These are phyloP conservation scores for Labeo catla DNA, from an alignment of 2,113 vertebrate genomes.

Conservation along the genomic window DNA sequence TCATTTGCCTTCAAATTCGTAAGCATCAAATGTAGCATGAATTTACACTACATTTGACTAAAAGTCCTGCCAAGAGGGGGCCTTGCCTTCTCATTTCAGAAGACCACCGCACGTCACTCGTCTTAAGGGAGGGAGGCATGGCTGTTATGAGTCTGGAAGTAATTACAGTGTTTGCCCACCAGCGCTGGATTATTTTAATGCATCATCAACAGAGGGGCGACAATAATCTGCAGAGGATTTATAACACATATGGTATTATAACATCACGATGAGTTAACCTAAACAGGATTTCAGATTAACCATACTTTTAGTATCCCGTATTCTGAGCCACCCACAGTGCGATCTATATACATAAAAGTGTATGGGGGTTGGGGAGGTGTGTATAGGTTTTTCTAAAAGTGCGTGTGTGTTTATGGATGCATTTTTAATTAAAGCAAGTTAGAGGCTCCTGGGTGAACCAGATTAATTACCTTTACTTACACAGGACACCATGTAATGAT, in stretches of 20 bases:
- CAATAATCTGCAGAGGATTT: slow-evolving; percentile 37
- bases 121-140: slow-evolving; percentile 3
- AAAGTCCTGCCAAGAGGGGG: not conserved
- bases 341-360: not conserved
- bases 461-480: slow-evolving; percentile 45
- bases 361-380: not conserved
- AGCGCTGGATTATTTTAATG: slow-evolving; percentile 10
- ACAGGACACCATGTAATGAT: slow-evolving; percentile 41
- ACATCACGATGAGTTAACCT: slow-evolving; percentile 31
- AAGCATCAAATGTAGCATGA: not conserved
- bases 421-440: slow-evolving; percentile 30
- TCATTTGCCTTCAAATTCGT: not conserved
- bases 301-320: not conserved
- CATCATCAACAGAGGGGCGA: slow-evolving; percentile 37
- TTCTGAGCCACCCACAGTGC: not conserved
- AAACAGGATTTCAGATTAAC: slow-evolving; percentile 48
- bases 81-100: not conserved
- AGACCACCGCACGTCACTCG: not conserved
- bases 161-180: slow-evolving; percentile 32
- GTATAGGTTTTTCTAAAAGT: slow-evolving; percentile 27
- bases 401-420: slow-evolving; percentile 24
- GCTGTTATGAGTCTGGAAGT: not conserved
- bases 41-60: not conserved
- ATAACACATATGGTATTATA: slow-evolving; percentile 11
- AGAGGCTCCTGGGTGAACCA: slow-evolving; percentile 27